phyloP scores from a whole-genome alignment of 2,888 invertebrate species.

The Stenotaenia linearis region DNA sequence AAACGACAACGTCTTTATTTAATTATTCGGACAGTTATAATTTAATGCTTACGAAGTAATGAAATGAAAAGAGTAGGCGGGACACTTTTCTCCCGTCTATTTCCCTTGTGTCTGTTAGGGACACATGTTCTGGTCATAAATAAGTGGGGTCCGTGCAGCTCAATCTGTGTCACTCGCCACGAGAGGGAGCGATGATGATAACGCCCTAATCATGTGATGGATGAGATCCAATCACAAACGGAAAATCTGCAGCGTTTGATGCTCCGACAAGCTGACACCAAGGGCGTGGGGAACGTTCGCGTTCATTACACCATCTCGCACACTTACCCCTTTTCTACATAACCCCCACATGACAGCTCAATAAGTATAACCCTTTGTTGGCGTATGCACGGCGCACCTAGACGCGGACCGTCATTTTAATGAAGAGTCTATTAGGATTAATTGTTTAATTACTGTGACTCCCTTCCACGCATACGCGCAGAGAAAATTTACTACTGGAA shows the following conservation, averaged over 20 bases:
- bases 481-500: neutral
- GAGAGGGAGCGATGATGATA: slow-evolving; percentile 19
- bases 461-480: neutral
- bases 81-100: slow-evolving; percentile 15
- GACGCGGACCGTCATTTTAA: neutral
- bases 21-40: slow-evolving; percentile 20
- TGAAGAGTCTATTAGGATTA: slow-evolving; percentile 24
- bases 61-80: slow-evolving; percentile 26
- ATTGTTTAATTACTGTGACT: slow-evolving; percentile 28
- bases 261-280: slow-evolving; percentile 30
- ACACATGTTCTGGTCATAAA: slow-evolving; percentile 30
- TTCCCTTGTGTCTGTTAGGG: slow-evolving; percentile 20
- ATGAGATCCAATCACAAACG: slow-evolving; percentile 28
- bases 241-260: slow-evolving; percentile 21
- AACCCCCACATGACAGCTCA: neutral
- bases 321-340: neutral
- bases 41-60: neutral
- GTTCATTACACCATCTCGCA: slow-evolving; percentile 1
- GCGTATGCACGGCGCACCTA: neutral
- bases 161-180: slow-evolving; percentile 21
- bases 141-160: neutral
- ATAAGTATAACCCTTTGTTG: neutral
- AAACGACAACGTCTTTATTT: neutral
- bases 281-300: slow-evolving; percentile 7
- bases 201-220: slow-evolving; percentile 31